These are phyloP conservation scores for Trichonephila inaurata DNA, from an alignment of 1,140 invertebrate species.

Conservation along the genomic window DNA sequence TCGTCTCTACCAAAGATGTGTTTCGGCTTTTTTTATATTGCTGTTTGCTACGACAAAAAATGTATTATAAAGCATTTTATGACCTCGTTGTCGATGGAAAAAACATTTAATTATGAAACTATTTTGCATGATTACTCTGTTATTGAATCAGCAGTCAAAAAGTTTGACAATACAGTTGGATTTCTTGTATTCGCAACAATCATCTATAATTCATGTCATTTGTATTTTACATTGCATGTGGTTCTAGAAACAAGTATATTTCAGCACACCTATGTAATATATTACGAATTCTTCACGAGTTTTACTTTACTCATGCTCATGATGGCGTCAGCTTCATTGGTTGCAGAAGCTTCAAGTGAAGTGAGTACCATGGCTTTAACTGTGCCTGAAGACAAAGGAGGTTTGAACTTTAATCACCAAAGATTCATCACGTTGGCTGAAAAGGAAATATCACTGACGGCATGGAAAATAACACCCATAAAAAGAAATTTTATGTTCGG, in stretches of 20 bases:
- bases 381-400: no score
- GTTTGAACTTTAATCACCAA: neutral
- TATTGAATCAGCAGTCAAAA: no score
- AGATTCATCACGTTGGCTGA: neutral
- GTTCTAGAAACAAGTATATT: no score
- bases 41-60: neutral
- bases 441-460: neutral
- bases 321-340: neutral
- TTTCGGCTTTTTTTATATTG: neutral
- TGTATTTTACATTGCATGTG: neutral
- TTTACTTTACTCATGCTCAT: no score
- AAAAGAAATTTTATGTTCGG: neutral
- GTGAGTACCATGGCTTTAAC: neutral
- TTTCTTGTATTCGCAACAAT: neutral
- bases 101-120: neutral
- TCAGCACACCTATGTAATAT: no score
- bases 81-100: no score
- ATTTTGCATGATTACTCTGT: neutral
- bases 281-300: no score
- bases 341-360: neutral
- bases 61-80: neutral
- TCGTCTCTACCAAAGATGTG: neutral
- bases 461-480: neutral
- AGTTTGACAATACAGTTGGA: neutral
- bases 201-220: neutral